phyloP scores from a whole-genome alignment of 2,797 vertebrate genomes.

The Cygnus olor region DNA sequence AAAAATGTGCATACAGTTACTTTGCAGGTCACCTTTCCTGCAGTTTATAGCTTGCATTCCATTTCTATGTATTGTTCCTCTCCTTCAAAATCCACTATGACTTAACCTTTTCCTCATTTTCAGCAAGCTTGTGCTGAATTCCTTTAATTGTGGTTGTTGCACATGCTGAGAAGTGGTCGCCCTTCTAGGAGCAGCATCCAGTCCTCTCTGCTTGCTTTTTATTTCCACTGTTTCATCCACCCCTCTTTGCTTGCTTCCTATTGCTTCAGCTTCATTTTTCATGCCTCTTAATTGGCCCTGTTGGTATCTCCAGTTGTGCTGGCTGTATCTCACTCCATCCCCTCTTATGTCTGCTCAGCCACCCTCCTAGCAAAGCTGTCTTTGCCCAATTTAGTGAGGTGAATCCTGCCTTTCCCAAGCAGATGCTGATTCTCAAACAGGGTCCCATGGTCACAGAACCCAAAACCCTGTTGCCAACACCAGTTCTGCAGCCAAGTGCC shows the following conservation, averaged over 20 bases:
- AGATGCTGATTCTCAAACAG: background rate
- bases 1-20: background rate
- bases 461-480: background rate
- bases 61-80: background rate
- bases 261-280: background rate
- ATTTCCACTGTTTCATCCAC: background rate
- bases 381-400: background rate
- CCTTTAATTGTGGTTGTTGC: background rate
- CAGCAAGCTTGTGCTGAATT: background rate
- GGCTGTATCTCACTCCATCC: background rate
- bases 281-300: background rate
- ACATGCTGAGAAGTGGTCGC: background rate
- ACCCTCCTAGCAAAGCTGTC: background rate
- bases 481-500: background rate
- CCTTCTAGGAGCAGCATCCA: background rate
- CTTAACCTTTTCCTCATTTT: background rate
- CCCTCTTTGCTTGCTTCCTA: background rate
- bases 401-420: background rate
- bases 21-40: background rate
- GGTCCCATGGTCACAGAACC: background rate
- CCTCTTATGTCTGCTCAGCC: background rate
- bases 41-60: background rate
- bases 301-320: background rate
- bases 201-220: background rate
- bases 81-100: background rate